Base-by-base conservation (phyloP, 2,797 vertebrate species). In the Nyctibius grandis region DNA sequence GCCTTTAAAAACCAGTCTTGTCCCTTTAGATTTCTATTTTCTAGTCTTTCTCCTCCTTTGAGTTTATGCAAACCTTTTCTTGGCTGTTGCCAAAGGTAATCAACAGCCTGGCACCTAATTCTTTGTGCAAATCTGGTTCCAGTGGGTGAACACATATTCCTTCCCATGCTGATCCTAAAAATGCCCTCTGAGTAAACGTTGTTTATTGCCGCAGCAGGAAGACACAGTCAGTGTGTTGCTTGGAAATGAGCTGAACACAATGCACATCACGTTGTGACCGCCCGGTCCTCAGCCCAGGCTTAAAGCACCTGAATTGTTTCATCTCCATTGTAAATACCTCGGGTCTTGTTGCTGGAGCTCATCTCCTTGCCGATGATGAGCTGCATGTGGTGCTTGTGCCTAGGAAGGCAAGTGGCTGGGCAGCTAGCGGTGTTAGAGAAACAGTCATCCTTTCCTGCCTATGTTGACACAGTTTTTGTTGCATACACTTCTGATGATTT, bases 301-400 rank as follows among this genome's bases (percentile, higher is more conserved):
- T 59, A 54, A 64, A 91, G 44, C 26, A 26, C 45, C 29, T 38
- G 60, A 31, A 21, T 44, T 53, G 25, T 81, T 93, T 65, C 17
- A 48, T 31, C 38, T 82, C 31, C 8, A 1, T 22, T 26, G 25
- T 53, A 63, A 57, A 50, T 48, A 54, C 44, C 38, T 48, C 1
- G 1, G 21, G 15, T 45, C 20, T 50, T 25, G 33, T 80, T 28
- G 26, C 45, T 0, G 0, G 23, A 26, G 20, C 2, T 1, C 3
- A 3, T 68, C 67, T 77, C 25, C 36, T 57, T 34, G 44, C 31
- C 0, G 0, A 25, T 42, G 36, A 48, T 33, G 50, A 38, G 48
- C 75, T 88, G 73, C 54, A 45, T 13, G 45, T 26, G 36, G 13
- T 42, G 53, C 45, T 50, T 33, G 4, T 5, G 12, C 65, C 45